phyloP scores from a whole-genome alignment of 1,140 invertebrate genomes.

The Stenopsyche tienmushanensis region DNA sequence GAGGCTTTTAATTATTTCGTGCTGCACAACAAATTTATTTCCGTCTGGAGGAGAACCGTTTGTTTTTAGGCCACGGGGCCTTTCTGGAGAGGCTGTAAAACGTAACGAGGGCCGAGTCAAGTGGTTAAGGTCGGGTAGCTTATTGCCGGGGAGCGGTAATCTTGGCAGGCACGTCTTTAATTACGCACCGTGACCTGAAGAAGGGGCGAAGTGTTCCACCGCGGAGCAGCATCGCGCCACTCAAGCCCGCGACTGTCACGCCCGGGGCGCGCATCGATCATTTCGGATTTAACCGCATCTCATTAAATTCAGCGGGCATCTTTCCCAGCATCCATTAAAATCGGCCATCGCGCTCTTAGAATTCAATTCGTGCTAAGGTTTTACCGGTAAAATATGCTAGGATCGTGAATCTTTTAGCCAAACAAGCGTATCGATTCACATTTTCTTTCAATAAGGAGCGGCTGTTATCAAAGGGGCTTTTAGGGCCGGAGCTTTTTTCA shows the following conservation, averaged over 20 bases:
- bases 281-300: constrained; percentile 5
- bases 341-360: background rate
- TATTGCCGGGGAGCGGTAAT: constrained; percentile 15
- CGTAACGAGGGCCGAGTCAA: constrained; percentile 4
- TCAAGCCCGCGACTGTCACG: background rate
- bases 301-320: background rate
- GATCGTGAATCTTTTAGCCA: constrained; percentile 8
- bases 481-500: background rate
- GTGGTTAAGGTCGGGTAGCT: constrained; percentile 1
- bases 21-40: background rate
- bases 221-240: too few species aligned
- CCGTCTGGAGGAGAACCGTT: background rate
- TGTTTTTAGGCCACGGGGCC: too few species aligned
- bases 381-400: constrained; percentile 13
- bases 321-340: constrained; percentile 16
- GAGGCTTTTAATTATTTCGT: background rate
- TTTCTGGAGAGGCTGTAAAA: constrained; percentile 6
- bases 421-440: background rate
- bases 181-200: constrained; percentile 5
- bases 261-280: constrained; percentile 18
- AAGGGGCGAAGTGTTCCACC: background rate
- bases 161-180: constrained; percentile 24
- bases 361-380: constrained; percentile 15
- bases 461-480: background rate
- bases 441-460: background rate